A percentile compares a stretch with the other conserved stretches of the same genome.
Conservation (phyloP, 2,797 vertebrate species). For the Lutjanus argentimaculatus region DNA sequence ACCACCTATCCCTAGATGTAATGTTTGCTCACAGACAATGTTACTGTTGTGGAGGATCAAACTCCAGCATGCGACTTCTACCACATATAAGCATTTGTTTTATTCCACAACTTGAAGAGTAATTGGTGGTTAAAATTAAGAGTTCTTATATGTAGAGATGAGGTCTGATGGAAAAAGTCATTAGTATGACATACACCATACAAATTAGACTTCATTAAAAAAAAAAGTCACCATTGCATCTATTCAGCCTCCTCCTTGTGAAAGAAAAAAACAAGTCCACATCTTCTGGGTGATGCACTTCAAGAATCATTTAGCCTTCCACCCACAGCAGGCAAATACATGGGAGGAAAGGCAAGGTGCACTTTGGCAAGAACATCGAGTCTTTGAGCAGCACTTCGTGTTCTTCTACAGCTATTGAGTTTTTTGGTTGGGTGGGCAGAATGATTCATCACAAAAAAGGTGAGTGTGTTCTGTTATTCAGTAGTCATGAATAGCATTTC, state of each 20-base stretch:
- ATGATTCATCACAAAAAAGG: conserved; percentile 43
- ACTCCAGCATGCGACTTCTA: background rate
- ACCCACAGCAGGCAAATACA: conserved; percentile 34
- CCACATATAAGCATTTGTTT: background rate
- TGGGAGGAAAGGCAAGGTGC: background rate
- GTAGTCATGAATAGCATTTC: conserved; percentile 11
- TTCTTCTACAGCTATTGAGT: conserved; percentile 17
- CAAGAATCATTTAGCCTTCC: conserved; percentile 41
- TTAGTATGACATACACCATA: background rate
- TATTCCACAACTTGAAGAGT: fast-evolving
- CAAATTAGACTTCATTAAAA: background rate
- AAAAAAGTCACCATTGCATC: background rate
- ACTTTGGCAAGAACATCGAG: conserved; percentile 38
- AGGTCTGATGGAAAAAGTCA: no score
- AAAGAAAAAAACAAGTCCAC: conserved; percentile 5
- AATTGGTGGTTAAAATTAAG: background rate
- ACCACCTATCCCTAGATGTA: no score
- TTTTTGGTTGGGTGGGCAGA: conserved; percentile 27
- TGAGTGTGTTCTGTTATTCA: background rate
- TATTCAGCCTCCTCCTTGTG: background rate
- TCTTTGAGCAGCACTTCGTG: conserved; percentile 8
- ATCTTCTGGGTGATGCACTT: conserved; percentile 17
- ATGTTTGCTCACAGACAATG: background rate
- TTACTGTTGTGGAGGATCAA: background rate
- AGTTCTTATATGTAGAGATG: background rate